A percentile compares a stretch with the other conserved stretches of the same genome.
These are phyloP conservation scores for Oryzias sinensis DNA, from an alignment of 2,797 vertebrate species.

Conservation along the genomic window DNA sequence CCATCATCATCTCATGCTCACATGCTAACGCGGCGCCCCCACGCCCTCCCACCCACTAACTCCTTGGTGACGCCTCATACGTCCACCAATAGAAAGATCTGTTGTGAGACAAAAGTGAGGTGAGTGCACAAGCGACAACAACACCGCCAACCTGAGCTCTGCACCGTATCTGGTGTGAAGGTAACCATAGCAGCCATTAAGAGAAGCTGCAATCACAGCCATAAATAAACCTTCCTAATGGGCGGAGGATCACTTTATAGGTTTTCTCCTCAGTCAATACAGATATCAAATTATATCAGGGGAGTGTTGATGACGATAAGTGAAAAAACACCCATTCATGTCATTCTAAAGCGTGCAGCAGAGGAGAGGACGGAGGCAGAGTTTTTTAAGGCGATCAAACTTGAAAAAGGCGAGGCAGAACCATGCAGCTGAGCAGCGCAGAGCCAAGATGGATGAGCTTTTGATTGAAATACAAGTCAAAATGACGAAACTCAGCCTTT, in stretches of 20 bases:
- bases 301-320: constrained; percentile 4
- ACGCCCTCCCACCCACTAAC: constrained; percentile 13
- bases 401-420: not conserved
- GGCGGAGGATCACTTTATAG: constrained; percentile 52
- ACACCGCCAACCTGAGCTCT: constrained; percentile 66
- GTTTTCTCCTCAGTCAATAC: constrained; percentile 33
- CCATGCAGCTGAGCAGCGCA: not conserved
- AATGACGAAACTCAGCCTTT: constrained; percentile 3
- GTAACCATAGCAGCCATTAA: constrained; percentile 80
- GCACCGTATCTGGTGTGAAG: constrained; percentile 62
- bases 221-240: constrained; percentile 71
- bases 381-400: constrained; percentile 1
- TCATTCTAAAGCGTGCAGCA: constrained; percentile 9
- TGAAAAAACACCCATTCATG: constrained; percentile 18
- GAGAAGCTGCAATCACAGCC: constrained; percentile 63
- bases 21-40: constrained; percentile 1
- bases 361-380: constrained; percentile 6
- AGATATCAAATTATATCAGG: constrained; percentile 26
- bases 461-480: constrained; percentile 6
- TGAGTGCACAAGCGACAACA: constrained; percentile 48
- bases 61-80: constrained; percentile 38
- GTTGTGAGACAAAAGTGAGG: constrained; percentile 52
- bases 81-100: constrained; percentile 49
- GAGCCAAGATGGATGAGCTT: not conserved
- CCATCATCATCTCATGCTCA: constrained; percentile 13